Conservation (phyloP, 1,140 invertebrate genomes). For the Drosophila mayri region DNA sequence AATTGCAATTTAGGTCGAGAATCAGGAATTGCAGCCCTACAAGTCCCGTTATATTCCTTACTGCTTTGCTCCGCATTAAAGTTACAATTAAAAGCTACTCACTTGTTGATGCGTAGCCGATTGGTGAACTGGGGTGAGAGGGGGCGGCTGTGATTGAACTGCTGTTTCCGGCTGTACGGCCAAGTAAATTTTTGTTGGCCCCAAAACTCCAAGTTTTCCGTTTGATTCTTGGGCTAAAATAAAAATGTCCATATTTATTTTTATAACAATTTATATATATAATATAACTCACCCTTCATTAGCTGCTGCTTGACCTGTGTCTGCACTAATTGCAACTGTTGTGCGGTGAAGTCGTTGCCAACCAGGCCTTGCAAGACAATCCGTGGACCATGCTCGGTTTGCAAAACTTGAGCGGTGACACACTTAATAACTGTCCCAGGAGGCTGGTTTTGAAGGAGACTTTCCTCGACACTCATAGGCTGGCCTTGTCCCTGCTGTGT, state of each 20-base stretch:
- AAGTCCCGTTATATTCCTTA: slow-evolving; percentile 23
- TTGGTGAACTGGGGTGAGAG: slow-evolving; percentile 85
- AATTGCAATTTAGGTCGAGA: slow-evolving; percentile 32
- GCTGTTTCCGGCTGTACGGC: slow-evolving; percentile 89
- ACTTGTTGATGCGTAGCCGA: slow-evolving; percentile 82
- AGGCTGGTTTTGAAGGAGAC: slow-evolving; percentile 90
- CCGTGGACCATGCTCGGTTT: slow-evolving; percentile 92
- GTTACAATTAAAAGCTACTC: slow-evolving; percentile 84
- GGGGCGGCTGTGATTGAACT: slow-evolving; percentile 85
- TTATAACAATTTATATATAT: not conserved
- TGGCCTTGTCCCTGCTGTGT: slow-evolving; percentile 45
- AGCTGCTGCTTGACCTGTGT: slow-evolving; percentile 95
- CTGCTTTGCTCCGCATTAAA: slow-evolving; percentile 36
- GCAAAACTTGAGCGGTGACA: slow-evolving; percentile 92
- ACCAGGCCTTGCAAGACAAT: slow-evolving; percentile 94
- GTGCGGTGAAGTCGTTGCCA: slow-evolving; percentile 91
- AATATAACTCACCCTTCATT: slow-evolving; percentile 88
- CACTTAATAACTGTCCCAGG: slow-evolving; percentile 95
- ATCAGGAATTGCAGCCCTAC: slow-evolving; percentile 15
- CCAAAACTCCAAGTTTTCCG: slow-evolving; percentile 92
- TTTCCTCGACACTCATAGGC: slow-evolving; percentile 88
- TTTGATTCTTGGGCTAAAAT: slow-evolving; percentile 91
- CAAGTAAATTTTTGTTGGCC: slow-evolving; percentile 93
- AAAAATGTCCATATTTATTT: not conserved
- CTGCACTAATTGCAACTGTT: slow-evolving; percentile 92